A percentile compares a stretch with the other conserved stretches of the same genome.
phyloP scores from a whole-genome alignment of 1,140 invertebrate species.

The Araneus ventricosus region DNA sequence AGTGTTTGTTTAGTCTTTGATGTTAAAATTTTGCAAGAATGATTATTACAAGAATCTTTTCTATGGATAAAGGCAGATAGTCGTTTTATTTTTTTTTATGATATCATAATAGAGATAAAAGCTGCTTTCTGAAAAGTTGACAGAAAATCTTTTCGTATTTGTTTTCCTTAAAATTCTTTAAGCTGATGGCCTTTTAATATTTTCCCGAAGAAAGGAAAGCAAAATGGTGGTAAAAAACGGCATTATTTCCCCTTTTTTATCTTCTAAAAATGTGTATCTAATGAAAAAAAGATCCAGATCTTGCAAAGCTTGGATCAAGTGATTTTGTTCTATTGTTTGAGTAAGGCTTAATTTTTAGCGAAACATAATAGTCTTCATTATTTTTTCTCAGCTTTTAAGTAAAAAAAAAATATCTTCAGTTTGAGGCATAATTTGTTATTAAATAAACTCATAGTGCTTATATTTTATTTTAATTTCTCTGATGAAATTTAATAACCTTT shows the following conservation, averaged over 20 bases:
- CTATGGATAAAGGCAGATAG: background rate
- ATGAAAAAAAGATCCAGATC: background rate
- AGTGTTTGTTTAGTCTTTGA: slow-evolving; percentile 15
- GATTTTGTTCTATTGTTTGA: slow-evolving; percentile 38
- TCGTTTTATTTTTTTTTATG: background rate
- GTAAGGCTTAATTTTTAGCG: slow-evolving; percentile 16
- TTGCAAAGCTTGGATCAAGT: slow-evolving; percentile 24
- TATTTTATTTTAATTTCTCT: background rate
- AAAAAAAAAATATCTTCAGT: background rate
- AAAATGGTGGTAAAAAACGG: background rate
- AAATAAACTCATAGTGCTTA: background rate
- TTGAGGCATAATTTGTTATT: background rate
- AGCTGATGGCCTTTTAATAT: slow-evolving; percentile 20
- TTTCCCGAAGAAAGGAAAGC: background rate
- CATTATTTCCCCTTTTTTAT: background rate
- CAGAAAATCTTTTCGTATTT: background rate
- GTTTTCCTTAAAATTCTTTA: slow-evolving; percentile 27
- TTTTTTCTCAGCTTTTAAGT: background rate
- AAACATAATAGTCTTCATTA: background rate
- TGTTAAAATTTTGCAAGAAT: slow-evolving; percentile 24
- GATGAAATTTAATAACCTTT: background rate
- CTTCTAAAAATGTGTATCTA: background rate
- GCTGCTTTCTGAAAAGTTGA: slow-evolving; percentile 8
- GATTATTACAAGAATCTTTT: background rate
- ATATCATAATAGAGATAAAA: slow-evolving; percentile 32